These are phyloP conservation scores for Taenioides sp. DNA, from an alignment of 2,797 vertebrate genomes.

Conservation along the genomic window DNA sequence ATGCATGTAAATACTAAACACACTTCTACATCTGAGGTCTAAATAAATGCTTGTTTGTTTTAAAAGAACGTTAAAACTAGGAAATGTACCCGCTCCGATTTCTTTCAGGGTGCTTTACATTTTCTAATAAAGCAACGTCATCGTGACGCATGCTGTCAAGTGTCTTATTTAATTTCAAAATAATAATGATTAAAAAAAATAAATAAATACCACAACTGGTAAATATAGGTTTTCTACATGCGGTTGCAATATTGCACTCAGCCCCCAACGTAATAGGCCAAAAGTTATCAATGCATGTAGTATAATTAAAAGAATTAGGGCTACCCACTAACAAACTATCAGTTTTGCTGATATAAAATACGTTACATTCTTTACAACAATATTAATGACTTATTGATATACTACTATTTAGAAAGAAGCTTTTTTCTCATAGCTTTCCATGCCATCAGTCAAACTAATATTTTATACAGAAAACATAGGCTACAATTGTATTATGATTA, in stretches of 20 bases:
- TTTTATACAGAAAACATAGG: neutral
- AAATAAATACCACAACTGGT: no score
- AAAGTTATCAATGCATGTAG: no score
- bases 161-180: neutral
- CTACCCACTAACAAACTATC: no score
- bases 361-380: neutral
- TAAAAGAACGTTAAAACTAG: neutral
- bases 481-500: neutral
- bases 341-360: neutral
- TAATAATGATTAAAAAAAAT: no score
- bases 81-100: neutral
- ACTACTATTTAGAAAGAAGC: no score
- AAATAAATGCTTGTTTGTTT: neutral
- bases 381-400: no score
- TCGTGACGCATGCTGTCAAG: slow-evolving; percentile 30
- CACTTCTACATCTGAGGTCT: neutral
- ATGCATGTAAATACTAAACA: neutral
- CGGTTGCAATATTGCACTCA: no score
- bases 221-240: no score
- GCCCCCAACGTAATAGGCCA: no score
- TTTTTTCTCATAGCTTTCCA: no score
- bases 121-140: slow-evolving; percentile 40
- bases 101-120: neutral
- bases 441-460: no score
- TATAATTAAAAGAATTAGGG: no score